These are phyloP conservation scores for Tragelaphus strepsiceros DNA, from an alignment of 2,113 vertebrate genomes.

Conservation along the genomic window DNA sequence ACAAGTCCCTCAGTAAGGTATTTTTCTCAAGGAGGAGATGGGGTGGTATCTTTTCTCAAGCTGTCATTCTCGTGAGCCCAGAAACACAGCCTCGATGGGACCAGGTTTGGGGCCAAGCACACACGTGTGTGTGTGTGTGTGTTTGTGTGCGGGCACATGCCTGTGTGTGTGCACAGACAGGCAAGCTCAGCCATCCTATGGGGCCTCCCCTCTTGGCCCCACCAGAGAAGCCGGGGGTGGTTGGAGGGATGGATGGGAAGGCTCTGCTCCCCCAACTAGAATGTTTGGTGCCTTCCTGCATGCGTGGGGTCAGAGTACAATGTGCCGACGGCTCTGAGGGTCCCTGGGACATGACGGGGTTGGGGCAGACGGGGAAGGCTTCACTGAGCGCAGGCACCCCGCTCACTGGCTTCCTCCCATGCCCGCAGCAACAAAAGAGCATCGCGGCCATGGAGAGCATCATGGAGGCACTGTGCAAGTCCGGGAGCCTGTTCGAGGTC, in stretches of 20 bases:
- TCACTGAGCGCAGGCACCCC: fast-evolving
- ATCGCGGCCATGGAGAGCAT: conserved; percentile 66
- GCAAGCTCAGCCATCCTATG: fast-evolving
- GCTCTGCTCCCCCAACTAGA: fast-evolving
- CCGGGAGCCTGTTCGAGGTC: conserved; percentile 79
- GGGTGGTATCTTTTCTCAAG: fast-evolving
- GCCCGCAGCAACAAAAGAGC: conserved; percentile 66
- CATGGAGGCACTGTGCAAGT: conserved; percentile 71
- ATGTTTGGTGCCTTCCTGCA: background rate
- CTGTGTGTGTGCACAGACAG: background rate
- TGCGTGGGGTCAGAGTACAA: fast-evolving
- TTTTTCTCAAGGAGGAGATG: fast-evolving
- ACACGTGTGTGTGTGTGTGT: fast-evolving
- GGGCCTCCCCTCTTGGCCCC: background rate
- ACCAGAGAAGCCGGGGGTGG: background rate
- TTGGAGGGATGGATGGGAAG: fast-evolving
- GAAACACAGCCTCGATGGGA: fast-evolving
- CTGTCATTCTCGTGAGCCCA: background rate
- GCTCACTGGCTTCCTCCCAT: fast-evolving
- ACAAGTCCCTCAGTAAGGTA: conserved; percentile 79
- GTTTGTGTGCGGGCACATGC: fast-evolving
- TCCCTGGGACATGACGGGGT: fast-evolving
- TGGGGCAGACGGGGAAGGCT: fast-evolving
- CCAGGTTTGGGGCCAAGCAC: background rate
- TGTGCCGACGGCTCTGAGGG: fast-evolving